phyloP scores from a whole-genome alignment of 2,888 invertebrate species.

The Drosophila histrio region DNA sequence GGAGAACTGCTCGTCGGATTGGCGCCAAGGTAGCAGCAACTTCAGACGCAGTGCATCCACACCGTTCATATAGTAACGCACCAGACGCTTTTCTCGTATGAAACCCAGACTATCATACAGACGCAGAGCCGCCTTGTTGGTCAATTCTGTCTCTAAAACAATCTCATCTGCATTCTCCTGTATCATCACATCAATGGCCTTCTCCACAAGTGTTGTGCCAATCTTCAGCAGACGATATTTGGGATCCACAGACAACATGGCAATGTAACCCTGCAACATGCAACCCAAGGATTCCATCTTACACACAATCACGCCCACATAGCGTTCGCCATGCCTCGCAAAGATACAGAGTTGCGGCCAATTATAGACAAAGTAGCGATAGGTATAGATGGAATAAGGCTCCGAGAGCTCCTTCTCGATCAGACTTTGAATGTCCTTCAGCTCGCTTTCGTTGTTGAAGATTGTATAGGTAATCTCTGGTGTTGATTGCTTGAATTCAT shows the following conservation, averaged over 20 bases:
- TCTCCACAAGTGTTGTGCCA: constrained; percentile 51
- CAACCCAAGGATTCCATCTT: constrained; percentile 26
- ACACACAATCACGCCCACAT: constrained; percentile 68
- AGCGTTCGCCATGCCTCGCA: constrained; percentile 46
- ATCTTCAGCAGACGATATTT: constrained; percentile 51
- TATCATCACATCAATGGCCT: constrained; percentile 91
- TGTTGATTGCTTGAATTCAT: constrained; percentile 78
- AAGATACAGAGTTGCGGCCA: constrained; percentile 66
- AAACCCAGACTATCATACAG: constrained; percentile 99
- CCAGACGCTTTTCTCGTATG: constrained; percentile 98
- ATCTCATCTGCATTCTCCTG: constrained; percentile 98
- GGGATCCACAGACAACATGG: constrained; percentile 67
- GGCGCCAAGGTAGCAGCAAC: constrained; percentile 90
- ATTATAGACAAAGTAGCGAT: constrained; percentile 70
- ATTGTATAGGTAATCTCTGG: constrained; percentile 17
- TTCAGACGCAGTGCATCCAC: constrained; percentile 98
- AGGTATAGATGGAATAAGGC: constrained; percentile 70
- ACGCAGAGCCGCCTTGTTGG: constrained; percentile 96
- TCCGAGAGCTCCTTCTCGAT: constrained; percentile 60
- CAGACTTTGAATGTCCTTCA: constrained; percentile 40
- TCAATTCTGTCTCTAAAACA: constrained; percentile 99
- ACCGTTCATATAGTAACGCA: constrained; percentile 99
- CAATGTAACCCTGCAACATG: constrained; percentile 52
- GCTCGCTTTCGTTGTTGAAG: constrained; percentile 46
- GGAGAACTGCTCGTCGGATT: not conserved